Base-by-base conservation (phyloP, 2,888 invertebrate species). In the Pseudococcus viburni region DNA sequence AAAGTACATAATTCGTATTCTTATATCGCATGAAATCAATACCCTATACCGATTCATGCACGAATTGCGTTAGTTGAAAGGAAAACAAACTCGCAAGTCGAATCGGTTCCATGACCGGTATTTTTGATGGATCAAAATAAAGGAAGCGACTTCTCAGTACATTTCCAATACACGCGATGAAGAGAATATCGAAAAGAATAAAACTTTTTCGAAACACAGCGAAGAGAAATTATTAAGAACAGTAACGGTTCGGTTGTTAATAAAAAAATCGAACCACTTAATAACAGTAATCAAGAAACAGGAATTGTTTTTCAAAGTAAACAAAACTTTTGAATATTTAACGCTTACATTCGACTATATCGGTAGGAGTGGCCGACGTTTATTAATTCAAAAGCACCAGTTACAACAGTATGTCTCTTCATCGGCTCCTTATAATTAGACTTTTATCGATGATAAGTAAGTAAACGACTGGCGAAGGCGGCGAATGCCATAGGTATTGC, bases 281-380 rank as follows among this genome's bases (percentile, higher is more conserved):
- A 83, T 83, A 46, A 83, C 19, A 83, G 80, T 83, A 46, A 83
- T 83, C 46, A n/a, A 83, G 19, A 15, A 39, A 46, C 12, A 22
- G 39, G 64, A 73, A 73, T 83, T 46, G 46, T 42, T 77, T 59
- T 83, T 46, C n/a, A 83, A 83, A 83, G 46, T 46, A 46, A 83
- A 46, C 80, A 46, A 46, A 83, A 46, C 80, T 83, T 83, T 46
- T 83, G 22, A 83, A 83, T 83, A 83, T 83, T 83, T 83, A 83
- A 83, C 80, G 80, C 46, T 83, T 83, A 46, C 8, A 6, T n/a
- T 73, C 26, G 33, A 33, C 73, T 39, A 33, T 15, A 73, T 73
- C 17, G 73, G 39, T 73, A 73, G 33, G 33, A 33, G 26, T 73
- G 73, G 39, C 8, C 3, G 64, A n/a, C 22, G 22, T 64, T 64